Evolutionary conservation across 2,113 vertebrate genomes (phyloP).

Genomic region (Brachypodius melanocephalos): DNA sequence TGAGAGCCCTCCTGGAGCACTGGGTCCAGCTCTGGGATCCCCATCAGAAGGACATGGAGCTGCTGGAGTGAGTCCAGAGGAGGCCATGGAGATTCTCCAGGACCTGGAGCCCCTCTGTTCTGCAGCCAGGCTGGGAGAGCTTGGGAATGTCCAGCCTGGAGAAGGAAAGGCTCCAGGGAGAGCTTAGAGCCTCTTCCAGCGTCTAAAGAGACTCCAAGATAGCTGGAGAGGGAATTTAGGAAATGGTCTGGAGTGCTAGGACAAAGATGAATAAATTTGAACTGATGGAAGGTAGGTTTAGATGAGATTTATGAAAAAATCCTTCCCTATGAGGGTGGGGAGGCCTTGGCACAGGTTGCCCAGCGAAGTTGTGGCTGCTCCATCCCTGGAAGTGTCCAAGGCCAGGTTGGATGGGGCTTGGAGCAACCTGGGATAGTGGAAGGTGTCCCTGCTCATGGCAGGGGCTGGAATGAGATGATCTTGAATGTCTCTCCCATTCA

Average conservation of each 20-base stretch:
- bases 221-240: background rate
- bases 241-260: background rate
- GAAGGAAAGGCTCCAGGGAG: background rate
- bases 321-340: accelerated
- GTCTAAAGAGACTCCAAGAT: accelerated
- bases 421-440: background rate
- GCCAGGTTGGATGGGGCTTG: accelerated
- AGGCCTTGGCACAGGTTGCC: accelerated
- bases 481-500: background rate
- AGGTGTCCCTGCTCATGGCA: background rate
- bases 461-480: background rate
- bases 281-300: background rate
- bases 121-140: background rate
- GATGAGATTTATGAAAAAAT: background rate
- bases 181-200: accelerated
- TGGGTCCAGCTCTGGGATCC: background rate
- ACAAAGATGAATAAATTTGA: background rate
- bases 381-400: background rate
- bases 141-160: background rate
- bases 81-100: accelerated
- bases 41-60: accelerated
- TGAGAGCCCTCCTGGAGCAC: background rate
- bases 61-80: background rate
- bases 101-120: background rate
- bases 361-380: background rate